These are phyloP conservation scores for Columba janthina DNA, from an alignment of 2,113 vertebrate genomes.

Conservation along the genomic window DNA sequence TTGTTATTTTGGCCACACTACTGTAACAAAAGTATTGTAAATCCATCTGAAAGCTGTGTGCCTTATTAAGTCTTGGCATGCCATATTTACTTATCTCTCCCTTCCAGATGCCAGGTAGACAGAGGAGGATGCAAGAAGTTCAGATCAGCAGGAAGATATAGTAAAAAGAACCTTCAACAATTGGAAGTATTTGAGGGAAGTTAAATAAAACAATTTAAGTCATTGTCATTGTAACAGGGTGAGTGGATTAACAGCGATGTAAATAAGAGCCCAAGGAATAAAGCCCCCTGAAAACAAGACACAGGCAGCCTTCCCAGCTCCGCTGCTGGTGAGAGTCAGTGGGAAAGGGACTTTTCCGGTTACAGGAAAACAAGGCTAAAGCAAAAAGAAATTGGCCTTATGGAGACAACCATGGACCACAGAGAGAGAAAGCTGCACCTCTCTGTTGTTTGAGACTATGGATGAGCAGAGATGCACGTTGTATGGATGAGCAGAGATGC, in stretches of 20 bases:
- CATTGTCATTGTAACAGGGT: background rate
- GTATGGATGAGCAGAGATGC: background rate
- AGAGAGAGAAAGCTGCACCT: background rate
- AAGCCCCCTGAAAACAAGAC: background rate
- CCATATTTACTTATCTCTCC: slow-evolving; percentile 55
- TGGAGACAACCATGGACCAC: background rate
- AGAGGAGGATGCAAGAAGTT: background rate
- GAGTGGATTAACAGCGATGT: background rate
- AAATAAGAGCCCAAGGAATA: background rate
- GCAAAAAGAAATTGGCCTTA: background rate
- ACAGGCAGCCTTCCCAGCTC: background rate
- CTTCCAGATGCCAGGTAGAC: slow-evolving; percentile 58
- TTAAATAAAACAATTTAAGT: background rate
- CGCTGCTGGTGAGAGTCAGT: fast-evolving
- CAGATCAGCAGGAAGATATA: slow-evolving; percentile 36
- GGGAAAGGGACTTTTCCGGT: background rate
- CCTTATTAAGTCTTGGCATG: slow-evolving; percentile 61
- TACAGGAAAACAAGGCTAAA: background rate
- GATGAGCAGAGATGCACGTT: too few species aligned
- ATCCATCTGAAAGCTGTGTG: slow-evolving; percentile 23
- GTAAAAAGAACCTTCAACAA: background rate
- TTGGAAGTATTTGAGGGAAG: background rate
- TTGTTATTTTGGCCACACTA: slow-evolving; percentile 36
- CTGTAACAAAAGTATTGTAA: slow-evolving; percentile 47
- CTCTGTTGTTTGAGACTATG: too few species aligned